These are phyloP conservation scores for Macrosteles quadrilineatus DNA, from an alignment of 1,140 invertebrate species.

Conservation along the genomic window DNA sequence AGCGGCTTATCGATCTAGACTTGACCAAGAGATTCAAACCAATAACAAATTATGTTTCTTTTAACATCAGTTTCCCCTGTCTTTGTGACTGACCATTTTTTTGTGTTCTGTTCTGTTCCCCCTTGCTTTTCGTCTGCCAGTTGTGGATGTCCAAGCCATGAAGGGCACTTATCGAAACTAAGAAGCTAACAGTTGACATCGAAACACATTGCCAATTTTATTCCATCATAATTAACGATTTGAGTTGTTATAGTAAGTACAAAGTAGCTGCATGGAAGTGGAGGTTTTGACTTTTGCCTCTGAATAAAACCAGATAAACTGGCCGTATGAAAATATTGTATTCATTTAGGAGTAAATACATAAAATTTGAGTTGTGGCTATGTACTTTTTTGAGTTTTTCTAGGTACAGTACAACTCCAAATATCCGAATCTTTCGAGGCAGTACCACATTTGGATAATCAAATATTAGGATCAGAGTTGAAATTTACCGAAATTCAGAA, in stretches of 20 bases:
- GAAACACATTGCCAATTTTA: conserved; percentile 13
- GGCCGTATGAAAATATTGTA: conserved; percentile 36
- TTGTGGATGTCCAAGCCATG: conserved; percentile 2
- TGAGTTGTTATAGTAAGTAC: neutral
- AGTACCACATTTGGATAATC: too few relatives aligned
- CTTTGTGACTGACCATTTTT: neutral
- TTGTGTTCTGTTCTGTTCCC: conserved; percentile 2
- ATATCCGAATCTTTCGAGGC: too few relatives aligned
- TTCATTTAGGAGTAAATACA: too few relatives aligned
- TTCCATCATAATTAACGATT: neutral
- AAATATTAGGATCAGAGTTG: too few relatives aligned
- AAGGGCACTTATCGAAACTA: conserved; percentile 9
- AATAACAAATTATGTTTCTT: too few relatives aligned
- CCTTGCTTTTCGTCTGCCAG: neutral
- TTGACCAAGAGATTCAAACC: too few relatives aligned
- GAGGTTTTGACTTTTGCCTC: conserved; percentile 41
- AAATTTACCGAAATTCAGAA: too few relatives aligned
- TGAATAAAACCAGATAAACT: conserved; percentile 47
- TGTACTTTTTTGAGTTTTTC: too few relatives aligned
- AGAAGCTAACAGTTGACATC: neutral
- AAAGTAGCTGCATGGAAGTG: neutral
- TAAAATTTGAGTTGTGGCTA: too few relatives aligned
- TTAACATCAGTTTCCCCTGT: neutral
- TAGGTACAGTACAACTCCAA: too few relatives aligned
- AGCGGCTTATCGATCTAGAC: too few relatives aligned